A percentile compares a stretch with the other conserved stretches of the same genome.
Conservation (phyloP, 2,888 invertebrate genomes). For the Litoditis marina region DNA sequence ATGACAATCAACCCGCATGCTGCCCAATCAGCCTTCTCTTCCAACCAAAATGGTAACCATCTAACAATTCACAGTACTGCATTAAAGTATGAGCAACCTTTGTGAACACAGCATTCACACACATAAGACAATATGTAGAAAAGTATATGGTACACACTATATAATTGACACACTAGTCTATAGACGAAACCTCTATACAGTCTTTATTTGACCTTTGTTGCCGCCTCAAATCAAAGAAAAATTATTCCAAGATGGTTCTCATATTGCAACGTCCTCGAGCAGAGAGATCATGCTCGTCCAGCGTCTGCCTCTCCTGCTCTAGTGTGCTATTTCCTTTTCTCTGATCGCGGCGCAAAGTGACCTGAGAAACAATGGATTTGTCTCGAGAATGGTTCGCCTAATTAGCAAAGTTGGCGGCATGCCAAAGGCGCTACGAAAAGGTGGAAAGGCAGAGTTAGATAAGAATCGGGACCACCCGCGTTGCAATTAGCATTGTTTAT, state of each 20-base stretch:
- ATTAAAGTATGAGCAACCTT: no score
- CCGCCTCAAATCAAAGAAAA: neutral
- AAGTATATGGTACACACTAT: neutral
- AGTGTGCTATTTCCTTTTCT: constrained; percentile 7
- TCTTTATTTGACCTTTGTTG: constrained; percentile 5
- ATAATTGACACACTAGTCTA: no score
- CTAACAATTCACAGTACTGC: no score
- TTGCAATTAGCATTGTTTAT: constrained; percentile 14
- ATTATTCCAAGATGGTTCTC: constrained; percentile 12
- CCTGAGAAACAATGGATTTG: constrained; percentile 16
- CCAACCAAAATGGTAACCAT: no score
- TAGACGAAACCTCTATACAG: no score
- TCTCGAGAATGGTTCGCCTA: constrained; percentile 7
- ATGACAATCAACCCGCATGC: neutral
- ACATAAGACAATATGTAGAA: no score
- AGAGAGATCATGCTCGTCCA: constrained; percentile 1
- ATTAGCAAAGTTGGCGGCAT: constrained; percentile 5
- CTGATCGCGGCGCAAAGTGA: constrained; percentile 11
- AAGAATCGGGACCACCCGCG: constrained; percentile 19
- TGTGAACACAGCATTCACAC: no score
- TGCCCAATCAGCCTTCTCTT: no score
- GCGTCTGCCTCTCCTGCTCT: constrained; percentile 5
- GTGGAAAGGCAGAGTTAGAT: constrained; percentile 13
- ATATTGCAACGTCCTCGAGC: constrained; percentile 11
- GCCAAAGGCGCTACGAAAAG: constrained; percentile 3